A percentile compares a stretch with the other conserved stretches of the same genome.
Conservation (phyloP, 2,113 vertebrate genomes). For the Phalacrocorax carbo region DNA sequence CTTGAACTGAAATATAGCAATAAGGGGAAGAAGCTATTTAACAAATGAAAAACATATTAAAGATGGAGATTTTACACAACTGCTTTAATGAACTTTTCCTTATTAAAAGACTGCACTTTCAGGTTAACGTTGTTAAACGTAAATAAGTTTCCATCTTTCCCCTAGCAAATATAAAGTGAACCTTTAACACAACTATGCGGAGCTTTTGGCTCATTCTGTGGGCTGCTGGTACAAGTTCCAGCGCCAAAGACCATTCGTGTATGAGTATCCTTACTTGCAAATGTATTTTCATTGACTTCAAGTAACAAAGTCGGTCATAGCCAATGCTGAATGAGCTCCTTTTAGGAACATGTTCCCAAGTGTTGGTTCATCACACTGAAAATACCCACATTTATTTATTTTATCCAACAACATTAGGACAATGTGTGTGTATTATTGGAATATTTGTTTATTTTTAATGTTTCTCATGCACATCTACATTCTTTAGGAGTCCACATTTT, state of each 20-base stretch:
- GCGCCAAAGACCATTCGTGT: neutral
- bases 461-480: slow-evolving; percentile 34
- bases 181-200: neutral
- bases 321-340: neutral
- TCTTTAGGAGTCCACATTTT: neutral
- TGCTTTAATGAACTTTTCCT: neutral
- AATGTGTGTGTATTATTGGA: slow-evolving; percentile 31
- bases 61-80: neutral
- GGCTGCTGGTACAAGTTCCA: neutral
- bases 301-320: neutral
- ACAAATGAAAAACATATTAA: neutral
- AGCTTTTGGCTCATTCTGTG: neutral
- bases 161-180: neutral
- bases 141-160: neutral
- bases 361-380: neutral
- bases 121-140: neutral
- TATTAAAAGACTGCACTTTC: neutral
- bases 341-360: neutral
- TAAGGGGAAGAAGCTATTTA: neutral
- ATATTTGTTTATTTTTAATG: slow-evolving; percentile 34
- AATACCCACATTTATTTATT: neutral
- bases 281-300: neutral
- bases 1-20: neutral
- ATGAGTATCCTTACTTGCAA: neutral
- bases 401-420: neutral